Conservation (phyloP, 1,140 invertebrate species). For the Drosophila lini region DNA sequence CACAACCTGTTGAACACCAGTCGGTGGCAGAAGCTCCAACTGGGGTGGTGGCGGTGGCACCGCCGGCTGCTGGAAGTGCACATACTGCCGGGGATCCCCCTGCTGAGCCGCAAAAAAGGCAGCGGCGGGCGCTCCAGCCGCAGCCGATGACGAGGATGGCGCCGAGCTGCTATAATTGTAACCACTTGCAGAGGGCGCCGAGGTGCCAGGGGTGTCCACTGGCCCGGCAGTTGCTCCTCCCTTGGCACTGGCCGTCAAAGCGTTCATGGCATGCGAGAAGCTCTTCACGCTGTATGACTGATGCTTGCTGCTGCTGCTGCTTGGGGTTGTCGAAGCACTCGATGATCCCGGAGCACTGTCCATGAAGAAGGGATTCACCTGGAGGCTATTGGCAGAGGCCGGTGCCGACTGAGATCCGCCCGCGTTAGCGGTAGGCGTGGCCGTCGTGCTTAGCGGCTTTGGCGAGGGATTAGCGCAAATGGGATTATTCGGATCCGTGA, state of each 20-base stretch:
- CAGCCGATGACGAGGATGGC: slow-evolving; percentile 53
- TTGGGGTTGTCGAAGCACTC: slow-evolving; percentile 66
- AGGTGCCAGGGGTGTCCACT: slow-evolving; percentile 37
- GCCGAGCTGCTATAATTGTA: slow-evolving; percentile 80
- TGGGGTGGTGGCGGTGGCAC: slow-evolving; percentile 57
- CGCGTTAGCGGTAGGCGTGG: slow-evolving; percentile 59
- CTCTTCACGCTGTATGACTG: slow-evolving; percentile 80
- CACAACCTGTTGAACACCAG: slow-evolving; percentile 26
- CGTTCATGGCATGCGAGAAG: slow-evolving; percentile 82
- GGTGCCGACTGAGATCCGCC: slow-evolving; percentile 79
- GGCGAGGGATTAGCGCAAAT: slow-evolving; percentile 84
- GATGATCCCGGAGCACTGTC: slow-evolving; percentile 49
- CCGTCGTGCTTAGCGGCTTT: slow-evolving; percentile 65
- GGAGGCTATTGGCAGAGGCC: slow-evolving; percentile 76
- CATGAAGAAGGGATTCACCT: slow-evolving; percentile 82
- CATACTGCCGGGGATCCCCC: slow-evolving; percentile 71
- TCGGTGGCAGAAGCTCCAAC: slow-evolving; percentile 47
- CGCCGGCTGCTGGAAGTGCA: slow-evolving; percentile 75
- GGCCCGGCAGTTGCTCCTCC: slow-evolving; percentile 16
- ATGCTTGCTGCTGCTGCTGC: slow-evolving; percentile 76
- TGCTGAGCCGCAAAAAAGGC: slow-evolving; percentile 70
- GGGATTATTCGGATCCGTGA: slow-evolving; percentile 86
- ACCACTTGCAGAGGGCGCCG: slow-evolving; percentile 6
- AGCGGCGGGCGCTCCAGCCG: slow-evolving; percentile 28
- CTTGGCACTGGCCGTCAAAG: slow-evolving; percentile 74